Evolutionary conservation across 2,888 invertebrate genomes (phyloP), one percentile per base, ranked within the genome.

Genomic region (Monopis laevigella): DNA sequence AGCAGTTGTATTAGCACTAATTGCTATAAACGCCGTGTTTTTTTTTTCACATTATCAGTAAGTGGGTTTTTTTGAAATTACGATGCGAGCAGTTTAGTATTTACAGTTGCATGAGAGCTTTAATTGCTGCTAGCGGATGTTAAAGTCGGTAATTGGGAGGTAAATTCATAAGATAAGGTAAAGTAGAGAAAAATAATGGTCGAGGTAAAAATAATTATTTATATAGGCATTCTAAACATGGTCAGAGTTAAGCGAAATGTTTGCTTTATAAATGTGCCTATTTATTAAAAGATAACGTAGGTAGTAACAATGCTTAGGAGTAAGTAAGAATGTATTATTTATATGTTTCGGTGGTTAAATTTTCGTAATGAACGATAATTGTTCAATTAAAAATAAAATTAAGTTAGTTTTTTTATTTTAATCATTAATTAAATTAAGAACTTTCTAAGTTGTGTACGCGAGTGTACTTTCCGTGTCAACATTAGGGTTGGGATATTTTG

Each of bases 51-150:
- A 65, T 73, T 70, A 65, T 60, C 58, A 46, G 62, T 66, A 67
- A 41, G 72, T 64, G 70, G 67, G 66, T 59, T 65, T 74, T 42
- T 68, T 72, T 67, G 58, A 70, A 73, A 74, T 66, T 59, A 62
- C 57, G 58, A 61, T 58, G 59, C 65, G 58, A 65, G 62, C 65
- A 62, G 63, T 65, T 72, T 65, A 64, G 59, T 70, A 65, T 75
- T 71, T 73, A 74, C 73, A 72, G 72, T 71, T 74, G 73, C 73
- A 65, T 66, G 72, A 66, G 65, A 72, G 62, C 56, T 63, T 69
- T 77, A 75, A 77, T 77, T 74, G 67, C 68, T 49, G 55, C 53
- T 57, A 62, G 59, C 65, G 70, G 70, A 75, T 68, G 70, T 73
- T 67, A 64, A 66, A 66, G 62, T 64, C 68, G 58, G 67, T 75